A percentile compares a stretch with the other conserved stretches of the same genome.
Evolutionary conservation across 2,797 vertebrate genomes (phyloP).

Genomic region (Anabas testudineus): DNA sequence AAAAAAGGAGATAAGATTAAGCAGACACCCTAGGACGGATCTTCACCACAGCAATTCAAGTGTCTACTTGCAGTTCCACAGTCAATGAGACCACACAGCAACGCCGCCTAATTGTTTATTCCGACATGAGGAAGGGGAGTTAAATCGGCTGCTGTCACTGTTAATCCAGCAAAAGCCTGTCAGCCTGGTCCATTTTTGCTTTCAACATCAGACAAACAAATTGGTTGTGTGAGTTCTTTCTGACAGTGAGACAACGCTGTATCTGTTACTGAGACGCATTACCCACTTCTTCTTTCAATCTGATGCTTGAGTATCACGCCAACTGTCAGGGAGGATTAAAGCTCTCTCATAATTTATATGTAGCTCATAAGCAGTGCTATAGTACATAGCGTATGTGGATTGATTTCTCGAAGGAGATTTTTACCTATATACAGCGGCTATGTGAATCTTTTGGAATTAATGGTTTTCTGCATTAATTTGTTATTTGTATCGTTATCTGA

Average conservation of each 20-base stretch:
- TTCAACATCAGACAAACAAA: slow-evolving; percentile 56
- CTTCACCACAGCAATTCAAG: background rate
- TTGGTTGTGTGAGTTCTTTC: slow-evolving; percentile 47
- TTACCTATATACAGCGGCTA: too few species aligned
- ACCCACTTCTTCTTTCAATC: slow-evolving; percentile 38
- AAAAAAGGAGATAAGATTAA: slow-evolving; percentile 10
- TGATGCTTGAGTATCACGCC: slow-evolving; percentile 39
- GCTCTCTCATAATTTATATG: slow-evolving; percentile 15
- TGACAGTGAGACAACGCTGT: slow-evolving; percentile 41
- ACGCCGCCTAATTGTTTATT: slow-evolving; percentile 42
- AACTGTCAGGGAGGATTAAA: slow-evolving; percentile 38
- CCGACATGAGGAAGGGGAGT: slow-evolving; percentile 49
- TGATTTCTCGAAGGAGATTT: too few species aligned
- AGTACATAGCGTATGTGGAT: background rate
- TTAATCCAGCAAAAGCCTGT: slow-evolving; percentile 63
- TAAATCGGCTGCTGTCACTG: slow-evolving; percentile 59
- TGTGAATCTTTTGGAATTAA: too few species aligned
- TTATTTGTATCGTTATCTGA: too few species aligned
- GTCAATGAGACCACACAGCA: slow-evolving; percentile 9
- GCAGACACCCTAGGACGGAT: background rate
- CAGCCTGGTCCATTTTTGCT: slow-evolving; percentile 49
- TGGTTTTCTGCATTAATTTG: too few species aligned
- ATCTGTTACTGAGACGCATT: slow-evolving; percentile 47
- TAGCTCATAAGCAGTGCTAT: background rate
- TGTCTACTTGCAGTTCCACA: background rate